Evolutionary conservation across 2,113 vertebrate genomes (phyloP), one percentile per base, ranked within the genome.

Genomic region (Dunckerocampus dactyliophorus): DNA sequence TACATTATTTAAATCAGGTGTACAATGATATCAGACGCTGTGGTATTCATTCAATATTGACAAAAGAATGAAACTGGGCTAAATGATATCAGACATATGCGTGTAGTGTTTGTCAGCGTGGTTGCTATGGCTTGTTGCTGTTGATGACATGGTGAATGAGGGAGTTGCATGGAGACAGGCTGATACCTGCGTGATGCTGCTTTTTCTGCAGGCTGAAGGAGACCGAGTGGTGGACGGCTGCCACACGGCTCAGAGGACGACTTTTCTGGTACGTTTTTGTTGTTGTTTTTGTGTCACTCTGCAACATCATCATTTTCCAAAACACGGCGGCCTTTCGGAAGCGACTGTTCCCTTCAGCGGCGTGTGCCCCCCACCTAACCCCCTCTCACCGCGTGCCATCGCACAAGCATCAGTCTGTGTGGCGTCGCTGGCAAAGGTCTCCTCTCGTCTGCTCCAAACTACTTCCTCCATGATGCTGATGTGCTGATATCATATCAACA

Each of bases 181-280:
- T 28, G 24, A 28, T 28, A 28, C 5, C 24, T 3, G 2, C 24
- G 5, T 28, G 24, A 28, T 28, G 24, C 24, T 3, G 24, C 24
- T 62, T 20, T 47, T 74, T n/a, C 21, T 43, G 37, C 75, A 85
- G 86, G 62, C 22, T 75, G 55, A 75, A 78, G 64, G 60, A 46
- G 16, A 50, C n/a, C n/a, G n/a, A 74, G 50, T 48, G 31, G 17
- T n/a, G n/a, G n/a, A 22, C 0, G 13, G 9, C 61, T 48, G 46
- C 49, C 43, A 52, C 24, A 43, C 71, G 67, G 62, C 71, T 68
- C 55, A 66, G 31, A 46, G 73, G 19, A 54, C 43, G 13, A 47
- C 64, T 75, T 68, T 54, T 82, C 63, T 65, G 83, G 86, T 88
- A 65, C 85, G 85, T 73, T 65, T 34, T 62, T 50, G 42, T 55